Conservation (phyloP, 2,113 vertebrate species). For the Prolemur simus region DNA sequence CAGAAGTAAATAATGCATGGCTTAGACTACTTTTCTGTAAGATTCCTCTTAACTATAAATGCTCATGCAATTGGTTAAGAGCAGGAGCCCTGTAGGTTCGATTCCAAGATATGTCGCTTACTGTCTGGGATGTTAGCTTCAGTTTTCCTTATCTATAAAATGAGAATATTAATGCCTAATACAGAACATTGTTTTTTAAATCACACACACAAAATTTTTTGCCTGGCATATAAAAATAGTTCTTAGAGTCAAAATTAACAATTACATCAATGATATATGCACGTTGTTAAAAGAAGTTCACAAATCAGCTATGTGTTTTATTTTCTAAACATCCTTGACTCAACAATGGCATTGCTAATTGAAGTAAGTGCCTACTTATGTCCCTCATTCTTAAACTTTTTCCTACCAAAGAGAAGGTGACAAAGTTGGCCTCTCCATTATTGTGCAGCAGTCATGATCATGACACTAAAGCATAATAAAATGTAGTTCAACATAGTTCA, state of each 20-base stretch:
- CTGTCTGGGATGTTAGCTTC: neutral
- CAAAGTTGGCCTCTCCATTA: neutral
- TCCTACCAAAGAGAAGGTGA: neutral
- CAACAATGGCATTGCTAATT: neutral
- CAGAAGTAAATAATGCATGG: neutral
- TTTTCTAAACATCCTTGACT: conserved; percentile 6
- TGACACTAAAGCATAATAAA: neutral
- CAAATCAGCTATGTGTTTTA: neutral
- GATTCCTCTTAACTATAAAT: neutral
- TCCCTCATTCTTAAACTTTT: neutral
- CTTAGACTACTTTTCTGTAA: neutral
- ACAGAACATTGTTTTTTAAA: neutral
- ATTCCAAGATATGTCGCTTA: neutral
- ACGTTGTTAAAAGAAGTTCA: neutral
- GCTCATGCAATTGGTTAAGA: neutral
- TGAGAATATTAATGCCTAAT: neutral
- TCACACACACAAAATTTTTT: neutral
- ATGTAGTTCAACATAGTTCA: neutral
- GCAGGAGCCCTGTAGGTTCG: neutral
- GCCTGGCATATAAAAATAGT: neutral
- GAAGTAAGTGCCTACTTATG: neutral
- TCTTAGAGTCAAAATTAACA: neutral
- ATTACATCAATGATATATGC: neutral
- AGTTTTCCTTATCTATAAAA: neutral
- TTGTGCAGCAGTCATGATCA: neutral